Conservation (phyloP, 2,797 vertebrate genomes). For the Pampus argenteus region DNA sequence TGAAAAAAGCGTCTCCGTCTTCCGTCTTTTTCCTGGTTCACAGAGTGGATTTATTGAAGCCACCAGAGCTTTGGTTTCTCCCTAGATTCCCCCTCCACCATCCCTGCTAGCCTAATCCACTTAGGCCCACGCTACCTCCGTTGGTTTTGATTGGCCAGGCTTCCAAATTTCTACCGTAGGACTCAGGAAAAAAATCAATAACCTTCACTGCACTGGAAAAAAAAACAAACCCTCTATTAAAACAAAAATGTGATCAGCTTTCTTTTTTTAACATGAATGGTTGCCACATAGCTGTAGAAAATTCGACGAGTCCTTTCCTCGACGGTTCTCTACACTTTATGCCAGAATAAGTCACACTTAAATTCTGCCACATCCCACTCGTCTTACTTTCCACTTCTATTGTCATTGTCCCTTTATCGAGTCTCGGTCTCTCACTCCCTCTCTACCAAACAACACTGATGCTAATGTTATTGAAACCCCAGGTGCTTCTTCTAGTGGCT, state of each 20-base stretch:
- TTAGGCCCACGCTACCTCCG: constrained; percentile 65
- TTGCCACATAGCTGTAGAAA: neutral
- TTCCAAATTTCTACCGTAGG: constrained; percentile 60
- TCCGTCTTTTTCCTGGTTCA: constrained; percentile 76
- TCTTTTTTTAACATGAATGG: neutral
- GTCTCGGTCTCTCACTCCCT: constrained; percentile 28
- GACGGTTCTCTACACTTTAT: neutral
- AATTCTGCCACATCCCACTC: constrained; percentile 24
- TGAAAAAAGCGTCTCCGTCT: constrained; percentile 64
- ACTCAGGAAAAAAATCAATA: constrained; percentile 65
- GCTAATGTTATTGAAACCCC: constrained; percentile 74
- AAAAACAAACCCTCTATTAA: constrained; percentile 45
- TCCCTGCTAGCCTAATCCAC: constrained; percentile 75
- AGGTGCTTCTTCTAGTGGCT: constrained; percentile 71
- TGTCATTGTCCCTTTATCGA: constrained; percentile 27
- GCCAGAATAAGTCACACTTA: constrained; percentile 16
- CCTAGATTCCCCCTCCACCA: constrained; percentile 53
- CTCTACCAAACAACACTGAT: constrained; percentile 52
- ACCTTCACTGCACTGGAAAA: constrained; percentile 51
- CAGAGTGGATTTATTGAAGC: constrained; percentile 73
- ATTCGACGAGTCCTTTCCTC: neutral
- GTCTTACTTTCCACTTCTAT: constrained; percentile 21
- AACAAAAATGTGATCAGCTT: constrained; percentile 35
- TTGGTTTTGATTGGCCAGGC: constrained; percentile 68
- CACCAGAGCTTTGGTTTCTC: constrained; percentile 71